phyloP scores from a whole-genome alignment of 2,888 invertebrate genomes.

The Pseudococcus jackbeardsleyi region DNA sequence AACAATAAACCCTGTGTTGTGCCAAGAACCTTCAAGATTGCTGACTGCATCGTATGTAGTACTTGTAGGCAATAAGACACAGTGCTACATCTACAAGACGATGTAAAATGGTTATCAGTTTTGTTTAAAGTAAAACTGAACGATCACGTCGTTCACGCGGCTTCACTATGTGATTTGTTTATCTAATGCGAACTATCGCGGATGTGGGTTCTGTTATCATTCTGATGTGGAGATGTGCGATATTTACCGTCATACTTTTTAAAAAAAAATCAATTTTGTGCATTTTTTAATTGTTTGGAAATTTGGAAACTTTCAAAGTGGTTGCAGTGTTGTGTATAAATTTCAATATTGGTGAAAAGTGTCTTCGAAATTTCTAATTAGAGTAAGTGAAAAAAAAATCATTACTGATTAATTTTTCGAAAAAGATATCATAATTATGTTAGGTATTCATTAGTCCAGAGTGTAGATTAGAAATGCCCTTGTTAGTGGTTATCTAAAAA shows the following conservation, averaged over 20 bases:
- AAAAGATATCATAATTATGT: no score
- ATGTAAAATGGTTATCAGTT: slow-evolving; percentile 60
- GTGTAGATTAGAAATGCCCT: no score
- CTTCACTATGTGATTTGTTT: slow-evolving; percentile 60
- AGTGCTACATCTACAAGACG: slow-evolving; percentile 27
- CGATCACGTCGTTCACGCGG: slow-evolving; percentile 58
- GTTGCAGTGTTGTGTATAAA: neutral
- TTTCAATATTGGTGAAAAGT: neutral
- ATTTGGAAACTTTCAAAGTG: neutral
- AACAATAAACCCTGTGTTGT: slow-evolving; percentile 61
- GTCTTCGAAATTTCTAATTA: neutral
- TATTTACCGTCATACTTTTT: no score
- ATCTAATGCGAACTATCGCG: neutral
- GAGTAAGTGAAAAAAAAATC: no score
- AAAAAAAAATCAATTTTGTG: neutral
- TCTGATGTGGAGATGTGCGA: neutral
- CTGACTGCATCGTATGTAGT: slow-evolving; percentile 45
- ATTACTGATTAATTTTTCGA: no score
- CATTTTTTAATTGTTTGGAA: no score
- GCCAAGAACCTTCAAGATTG: slow-evolving; percentile 55
- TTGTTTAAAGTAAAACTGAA: slow-evolving; percentile 46
- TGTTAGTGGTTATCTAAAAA: no score
- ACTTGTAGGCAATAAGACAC: slow-evolving; percentile 55
- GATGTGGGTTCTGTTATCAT: slow-evolving; percentile 19
- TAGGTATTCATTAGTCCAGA: no score